Base-by-base conservation (phyloP, 2,797 vertebrate species). In the Coregonus ussuriensis region DNA sequence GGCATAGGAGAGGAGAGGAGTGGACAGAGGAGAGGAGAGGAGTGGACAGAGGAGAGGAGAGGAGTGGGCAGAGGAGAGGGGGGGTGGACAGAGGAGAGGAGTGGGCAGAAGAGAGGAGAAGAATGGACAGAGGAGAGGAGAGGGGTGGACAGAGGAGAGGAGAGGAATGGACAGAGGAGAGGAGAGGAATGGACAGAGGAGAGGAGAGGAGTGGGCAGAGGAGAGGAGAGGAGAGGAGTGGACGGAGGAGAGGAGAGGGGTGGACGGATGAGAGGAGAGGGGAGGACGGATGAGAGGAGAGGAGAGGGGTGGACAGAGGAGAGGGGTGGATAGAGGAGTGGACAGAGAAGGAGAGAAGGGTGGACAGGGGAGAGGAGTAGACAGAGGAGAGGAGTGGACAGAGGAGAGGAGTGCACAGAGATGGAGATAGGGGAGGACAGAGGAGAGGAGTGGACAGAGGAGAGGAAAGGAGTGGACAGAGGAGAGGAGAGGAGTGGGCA, bases 1-100 rank as follows among this genome's bases (percentile, higher is more conserved):
- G n/a, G n/a, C n/a, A n/a, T 85, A 81, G 9, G 67, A 88, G 84
- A 85, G 79, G 80, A 90, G 81, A 78, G 67, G 14, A 74, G 66
- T 37, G 25, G 53, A 53, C 25, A 1, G 31, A 56, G 72, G 72
- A 56, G 62, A 74, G 56, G 47, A 25, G 73, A 67, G 35, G 62
- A 41, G 29, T 77, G 65, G 33, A 71, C 25, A 25, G 79, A 72
- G 6, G 47, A 59, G 62, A 76, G 53, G 35, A 79, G 77, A 74
- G 1, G 37, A 7, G 1, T 1, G 37, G 5, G 6, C 25, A 25
- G 37, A 41, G 37, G 74, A 72, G 29, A 75, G 51, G 76, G 74
- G 21, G 67, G 74, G 70, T 52, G 54, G 67, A 35, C 1, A 69
- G 74, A 80, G n/a, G n/a, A n/a, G n/a, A n/a, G n/a, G n/a, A n/a